Evolutionary conservation across 2,888 invertebrate genomes (phyloP).

Genomic region (Drosophila parthenogenetica): DNA sequence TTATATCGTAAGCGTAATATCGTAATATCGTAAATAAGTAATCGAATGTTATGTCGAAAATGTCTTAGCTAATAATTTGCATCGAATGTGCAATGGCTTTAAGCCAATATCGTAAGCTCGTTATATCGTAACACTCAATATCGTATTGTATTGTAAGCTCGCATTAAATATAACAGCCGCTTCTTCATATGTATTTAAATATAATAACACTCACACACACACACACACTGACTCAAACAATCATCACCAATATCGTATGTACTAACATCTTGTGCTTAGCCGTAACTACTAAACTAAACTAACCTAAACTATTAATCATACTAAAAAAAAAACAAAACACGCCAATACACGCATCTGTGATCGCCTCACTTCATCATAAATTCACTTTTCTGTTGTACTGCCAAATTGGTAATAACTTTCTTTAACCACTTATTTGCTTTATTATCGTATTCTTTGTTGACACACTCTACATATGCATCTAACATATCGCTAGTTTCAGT

Average conservation of each 20-base stretch:
- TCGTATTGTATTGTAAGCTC: conserved; percentile 22
- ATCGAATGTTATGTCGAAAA: conserved; percentile 4
- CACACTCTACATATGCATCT: background rate
- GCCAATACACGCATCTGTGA: conserved; percentile 14
- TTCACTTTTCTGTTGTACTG: conserved; percentile 26
- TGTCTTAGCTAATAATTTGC: conserved; percentile 24
- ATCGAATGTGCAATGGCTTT: conserved; percentile 37
- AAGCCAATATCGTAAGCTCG: conserved; percentile 43
- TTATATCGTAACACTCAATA: conserved; percentile 19
- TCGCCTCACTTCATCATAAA: conserved; percentile 13
- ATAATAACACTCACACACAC: conserved; percentile 8
- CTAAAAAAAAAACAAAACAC: conserved; percentile 17
- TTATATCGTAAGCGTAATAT: conserved; percentile 16
- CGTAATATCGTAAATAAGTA: conserved; percentile 31
- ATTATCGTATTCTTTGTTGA: conserved; percentile 4
- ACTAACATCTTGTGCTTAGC: conserved; percentile 46
- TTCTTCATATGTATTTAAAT: conserved; percentile 26
- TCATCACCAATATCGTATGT: conserved; percentile 43
- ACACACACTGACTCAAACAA: conserved; percentile 10
- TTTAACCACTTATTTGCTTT: conserved; percentile 10
- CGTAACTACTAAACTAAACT: conserved; percentile 25
- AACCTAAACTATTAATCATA: conserved; percentile 26
- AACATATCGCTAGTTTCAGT: background rate
- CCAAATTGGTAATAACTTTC: conserved; percentile 13
- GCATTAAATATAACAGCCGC: conserved; percentile 17